phyloP scores from a whole-genome alignment of 2,888 invertebrate species.

The Rhyacophila evoluta region DNA sequence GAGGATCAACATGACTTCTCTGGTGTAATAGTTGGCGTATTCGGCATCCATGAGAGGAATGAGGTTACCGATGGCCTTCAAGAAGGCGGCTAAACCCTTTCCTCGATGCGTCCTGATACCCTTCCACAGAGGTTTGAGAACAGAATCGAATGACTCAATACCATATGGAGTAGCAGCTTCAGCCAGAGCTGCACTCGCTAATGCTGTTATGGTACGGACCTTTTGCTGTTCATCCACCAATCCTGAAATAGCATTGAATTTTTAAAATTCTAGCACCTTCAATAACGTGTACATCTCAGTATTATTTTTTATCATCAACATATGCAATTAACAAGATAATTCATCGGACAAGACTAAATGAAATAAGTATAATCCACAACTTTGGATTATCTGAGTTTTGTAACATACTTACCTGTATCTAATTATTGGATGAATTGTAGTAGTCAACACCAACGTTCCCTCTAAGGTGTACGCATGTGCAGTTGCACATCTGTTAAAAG shows the following conservation, averaged over 20 bases:
- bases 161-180: conserved; percentile 99
- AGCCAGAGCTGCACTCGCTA: conserved; percentile 97
- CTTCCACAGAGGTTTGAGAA: conserved; percentile 99
- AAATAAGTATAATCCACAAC: too few species aligned
- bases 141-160: conserved; percentile 99
- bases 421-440: too few species aligned
- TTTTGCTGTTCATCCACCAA: conserved; percentile 99
- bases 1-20: conserved; percentile 97
- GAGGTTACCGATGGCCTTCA: conserved; percentile 98
- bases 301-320: too few species aligned
- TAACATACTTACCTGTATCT: too few species aligned
- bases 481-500: too few species aligned
- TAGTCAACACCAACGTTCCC: too few species aligned
- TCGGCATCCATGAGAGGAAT: conserved; percentile 99
- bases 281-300: too few species aligned
- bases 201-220: conserved; percentile 97
- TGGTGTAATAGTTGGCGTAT: conserved; percentile 99
- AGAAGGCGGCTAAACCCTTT: conserved; percentile 97
- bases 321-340: too few species aligned
- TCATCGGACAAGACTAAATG: too few species aligned
- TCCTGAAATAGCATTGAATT: conserved; percentile 65
- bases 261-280: too few species aligned
- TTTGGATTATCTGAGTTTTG: too few species aligned
- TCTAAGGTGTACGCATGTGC: too few species aligned
- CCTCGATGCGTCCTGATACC: conserved; percentile 93